Base-by-base conservation (phyloP, 2,888 invertebrate genomes). In the Itoplectis maculator region DNA sequence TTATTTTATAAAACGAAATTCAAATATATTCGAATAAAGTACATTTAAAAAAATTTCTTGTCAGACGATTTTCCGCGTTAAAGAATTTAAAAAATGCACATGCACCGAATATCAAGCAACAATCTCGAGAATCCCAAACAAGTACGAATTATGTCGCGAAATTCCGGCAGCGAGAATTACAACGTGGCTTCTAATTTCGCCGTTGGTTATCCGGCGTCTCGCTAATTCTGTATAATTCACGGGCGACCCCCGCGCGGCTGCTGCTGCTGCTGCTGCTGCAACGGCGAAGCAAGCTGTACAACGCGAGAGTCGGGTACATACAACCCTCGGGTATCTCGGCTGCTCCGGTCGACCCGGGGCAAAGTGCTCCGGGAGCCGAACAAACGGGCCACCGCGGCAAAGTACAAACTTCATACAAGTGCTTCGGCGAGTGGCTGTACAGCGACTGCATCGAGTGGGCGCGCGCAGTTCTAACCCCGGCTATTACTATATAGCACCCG, bases 381-480 rank as follows among this genome's bases (percentile, higher is more conserved):
- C 74, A 74, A 63, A 65, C 72, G 61, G 61, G 42, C 47, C 8
- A 70, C 56, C 54, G 42, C 40, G 42, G 40, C 56, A 73, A 47
- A 59, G 72, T 47, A 73, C 72, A 73, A 73, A 73, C 72, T 73
- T 73, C 35, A 45, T 73, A 18, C 47, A 47, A 59, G 59, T 45
- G 42, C 72, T 73, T 70, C 13, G 70, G 20, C 35, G 40, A 40
- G 54, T 11, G 51, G 20, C 29, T 70, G n/a, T 40, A 47, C 18
- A 23, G 54, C 54, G 13, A 11, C 54, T 54, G 13, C 54, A 54
- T 54, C 54, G 54, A 23, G 54, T 54, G 54, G 23, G 20, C 20
- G 45, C n/a, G n/a, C n/a, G n/a, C n/a, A 45, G 23, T 54, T 54
- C 54, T 11, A 54, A 54, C 54, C 54, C n/a, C n/a, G n/a, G 6